Evolutionary conservation across 1,140 invertebrate species (phyloP), one percentile per base, ranked within the genome.

Genomic region (Drosophila ficusphila): DNA sequence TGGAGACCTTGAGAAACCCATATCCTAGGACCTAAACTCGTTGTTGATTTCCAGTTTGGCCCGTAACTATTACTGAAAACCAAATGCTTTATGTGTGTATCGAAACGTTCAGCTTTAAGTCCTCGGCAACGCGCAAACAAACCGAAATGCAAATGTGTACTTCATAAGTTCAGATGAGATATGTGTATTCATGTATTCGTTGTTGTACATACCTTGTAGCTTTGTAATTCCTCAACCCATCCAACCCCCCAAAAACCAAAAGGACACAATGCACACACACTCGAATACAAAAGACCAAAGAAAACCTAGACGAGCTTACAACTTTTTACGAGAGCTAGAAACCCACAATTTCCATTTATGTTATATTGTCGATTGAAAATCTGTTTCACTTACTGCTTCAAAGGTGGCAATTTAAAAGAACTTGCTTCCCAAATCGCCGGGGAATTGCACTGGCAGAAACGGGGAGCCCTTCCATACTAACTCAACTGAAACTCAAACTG

Each of bases 231-330:
- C 48, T 49, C 41, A 51, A 58, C 41, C 53, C 33, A 51, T n/a
- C n/a, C n/a, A n/a, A n/a, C n/a, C n/a, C n/a, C n/a, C n/a, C n/a
- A n/a, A n/a, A n/a, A n/a, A n/a, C n/a, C n/a, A n/a, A n/a, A n/a
- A 52, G 14, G 21, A 79, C 48, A 58, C 33, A 77, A 70, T 47
- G 7, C 49, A 62, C 65, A 62, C 65, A 76, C 44, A 76, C 71
- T 62, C 58, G 58, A 60, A 65, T 53, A 77, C 64, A 69, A 52
- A 47, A 88, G 83, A 88, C 83, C 83, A 88, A 88, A 77, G 51
- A 67, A 72, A 74, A 88, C 73, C 70, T 83, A 71, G 76, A 78
- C 82, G 82, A 88, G 82, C 82, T 88, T 88, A 88, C 52, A 88
- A 73, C 67, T 73, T 64, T 75, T 27, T 56, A 71, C 39, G 36